Percentiles rank a stretch among this genome's conserved stretches.
Evolutionary conservation across 2,113 vertebrate genomes (phyloP).

Genomic region (Platysteira castanea): DNA sequence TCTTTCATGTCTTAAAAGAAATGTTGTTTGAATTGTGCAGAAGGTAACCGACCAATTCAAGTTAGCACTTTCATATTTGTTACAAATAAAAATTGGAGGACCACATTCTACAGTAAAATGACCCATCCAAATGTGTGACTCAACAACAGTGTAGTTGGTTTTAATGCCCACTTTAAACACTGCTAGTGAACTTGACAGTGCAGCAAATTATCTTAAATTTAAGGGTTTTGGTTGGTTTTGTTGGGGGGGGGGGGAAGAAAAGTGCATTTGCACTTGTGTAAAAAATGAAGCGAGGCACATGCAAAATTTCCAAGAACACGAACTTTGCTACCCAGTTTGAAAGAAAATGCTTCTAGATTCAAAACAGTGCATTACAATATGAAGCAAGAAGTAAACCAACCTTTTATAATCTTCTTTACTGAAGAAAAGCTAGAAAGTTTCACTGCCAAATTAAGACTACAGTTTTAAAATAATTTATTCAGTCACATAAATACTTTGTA

Average conservation of each 20-base stretch:
- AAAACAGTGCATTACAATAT: neutral
- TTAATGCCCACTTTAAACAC: neutral
- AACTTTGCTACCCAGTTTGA: neutral
- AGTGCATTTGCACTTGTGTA: neutral
- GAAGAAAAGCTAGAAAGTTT: neutral
- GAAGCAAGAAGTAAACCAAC: neutral
- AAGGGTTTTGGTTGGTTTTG: neutral
- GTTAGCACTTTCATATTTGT: neutral
- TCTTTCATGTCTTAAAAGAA: neutral
- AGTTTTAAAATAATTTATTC: constrained; percentile 73
- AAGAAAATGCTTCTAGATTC: neutral
- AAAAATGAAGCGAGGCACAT: neutral
- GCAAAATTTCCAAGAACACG: neutral
- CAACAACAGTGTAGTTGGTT: rapidly evolving
- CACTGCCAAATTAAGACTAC: constrained; percentile 13
- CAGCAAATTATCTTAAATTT: neutral
- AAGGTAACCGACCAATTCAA: neutral
- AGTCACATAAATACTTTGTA: constrained; percentile 72
- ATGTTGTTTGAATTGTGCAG: neutral
- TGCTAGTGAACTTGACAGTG: neutral
- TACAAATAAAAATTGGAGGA: neutral
- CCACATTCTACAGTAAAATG: neutral
- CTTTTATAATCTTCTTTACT: neutral
- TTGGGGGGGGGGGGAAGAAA: neutral
- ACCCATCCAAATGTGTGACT: neutral